Evolutionary conservation across 2,113 vertebrate species (phyloP).

Genomic region (Lepus europaeus): DNA sequence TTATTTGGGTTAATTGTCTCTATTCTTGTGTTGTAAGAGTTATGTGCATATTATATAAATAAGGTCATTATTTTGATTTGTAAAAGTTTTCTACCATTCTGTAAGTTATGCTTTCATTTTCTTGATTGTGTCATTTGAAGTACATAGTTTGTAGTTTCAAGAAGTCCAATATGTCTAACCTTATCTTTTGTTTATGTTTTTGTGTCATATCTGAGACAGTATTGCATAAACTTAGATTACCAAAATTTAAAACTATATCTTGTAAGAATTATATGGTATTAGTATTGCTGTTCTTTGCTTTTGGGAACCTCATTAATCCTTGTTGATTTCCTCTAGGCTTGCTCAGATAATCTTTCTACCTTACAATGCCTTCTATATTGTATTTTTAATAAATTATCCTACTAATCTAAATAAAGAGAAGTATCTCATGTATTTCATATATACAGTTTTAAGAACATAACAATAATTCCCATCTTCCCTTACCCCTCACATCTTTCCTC

Average conservation of each 20-base stretch:
- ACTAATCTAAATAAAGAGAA: too few species aligned
- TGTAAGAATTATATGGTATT: neutral
- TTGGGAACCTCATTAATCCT: rapidly evolving
- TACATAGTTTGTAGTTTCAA: neutral
- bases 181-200: neutral
- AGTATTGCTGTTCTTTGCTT: neutral
- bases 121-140: neutral
- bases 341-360: neutral
- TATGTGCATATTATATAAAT: neutral
- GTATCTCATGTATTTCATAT: too few species aligned
- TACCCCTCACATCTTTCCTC: too few species aligned
- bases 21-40: neutral
- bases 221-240: neutral
- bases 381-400: neutral
- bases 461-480: too few species aligned
- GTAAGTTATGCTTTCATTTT: neutral
- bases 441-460: too few species aligned
- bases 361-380: neutral
- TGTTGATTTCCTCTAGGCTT: neutral
- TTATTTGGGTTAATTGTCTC: neutral
- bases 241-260: neutral
- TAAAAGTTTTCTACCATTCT: neutral
- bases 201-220: neutral
- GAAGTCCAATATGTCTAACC: neutral
- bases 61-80: neutral